Conservation (phyloP, 1,140 invertebrate genomes). For the Liolophura sinensis region DNA sequence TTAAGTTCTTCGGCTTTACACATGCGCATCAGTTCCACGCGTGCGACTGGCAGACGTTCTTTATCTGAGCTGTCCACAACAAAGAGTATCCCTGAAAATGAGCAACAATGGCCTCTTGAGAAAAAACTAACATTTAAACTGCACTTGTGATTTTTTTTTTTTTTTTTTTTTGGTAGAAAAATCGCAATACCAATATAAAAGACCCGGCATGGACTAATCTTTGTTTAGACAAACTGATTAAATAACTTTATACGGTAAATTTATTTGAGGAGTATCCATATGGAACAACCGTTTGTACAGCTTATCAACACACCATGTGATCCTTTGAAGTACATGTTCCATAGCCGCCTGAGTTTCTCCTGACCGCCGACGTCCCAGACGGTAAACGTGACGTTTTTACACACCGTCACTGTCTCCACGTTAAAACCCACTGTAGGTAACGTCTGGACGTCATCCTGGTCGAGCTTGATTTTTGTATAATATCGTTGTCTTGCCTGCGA, state of each 20-base stretch:
- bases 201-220: no score
- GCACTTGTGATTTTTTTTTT: no score
- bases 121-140: no score
- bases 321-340: slow-evolving; percentile 56
- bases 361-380: slow-evolving; percentile 60
- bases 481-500: slow-evolving; percentile 72
- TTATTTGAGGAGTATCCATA: no score
- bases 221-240: no score
- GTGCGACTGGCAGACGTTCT: slow-evolving; percentile 93
- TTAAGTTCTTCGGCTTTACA: slow-evolving; percentile 21
- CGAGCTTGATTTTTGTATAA: slow-evolving; percentile 98
- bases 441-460: slow-evolving; percentile 56
- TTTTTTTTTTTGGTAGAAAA: no score
- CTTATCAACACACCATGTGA: slow-evolving; percentile 25
- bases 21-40: slow-evolving; percentile 78
- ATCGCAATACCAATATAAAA: no score
- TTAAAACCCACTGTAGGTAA: slow-evolving; percentile 51
- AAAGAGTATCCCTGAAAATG: slow-evolving; percentile 80
- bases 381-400: slow-evolving; percentile 56
- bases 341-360: slow-evolving; percentile 54
- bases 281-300: no score
- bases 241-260: no score
- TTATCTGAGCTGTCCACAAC: slow-evolving; percentile 97
- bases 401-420: slow-evolving; percentile 35
- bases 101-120: not conserved